Conservation (phyloP, 2,113 vertebrate species). For the Clarias gariepinus region DNA sequence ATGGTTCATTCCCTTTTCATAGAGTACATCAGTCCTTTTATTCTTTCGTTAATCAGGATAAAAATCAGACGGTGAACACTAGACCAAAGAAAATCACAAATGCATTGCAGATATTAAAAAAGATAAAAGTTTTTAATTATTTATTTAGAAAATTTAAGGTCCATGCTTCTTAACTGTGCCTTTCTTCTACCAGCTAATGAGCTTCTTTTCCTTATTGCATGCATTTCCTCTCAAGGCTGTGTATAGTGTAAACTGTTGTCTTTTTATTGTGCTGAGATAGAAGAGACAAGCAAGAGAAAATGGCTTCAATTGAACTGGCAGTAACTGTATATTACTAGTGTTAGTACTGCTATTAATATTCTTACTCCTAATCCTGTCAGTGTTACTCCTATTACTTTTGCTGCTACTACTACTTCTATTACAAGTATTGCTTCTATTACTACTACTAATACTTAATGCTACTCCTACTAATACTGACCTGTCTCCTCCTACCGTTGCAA, state of each 20-base stretch:
- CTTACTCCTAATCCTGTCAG: neutral
- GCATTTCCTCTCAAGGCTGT: neutral
- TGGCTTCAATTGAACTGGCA: neutral
- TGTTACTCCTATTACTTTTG: neutral
- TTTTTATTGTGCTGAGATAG: neutral
- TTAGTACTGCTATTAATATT: neutral
- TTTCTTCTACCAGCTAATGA: neutral
- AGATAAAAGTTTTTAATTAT: too few species aligned
- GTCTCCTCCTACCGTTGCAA: too few species aligned
- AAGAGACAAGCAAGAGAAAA: neutral
- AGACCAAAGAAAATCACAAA: neutral
- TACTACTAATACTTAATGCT: neutral
- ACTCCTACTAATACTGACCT: neutral
- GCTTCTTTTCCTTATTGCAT: neutral
- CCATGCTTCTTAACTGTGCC: neutral
- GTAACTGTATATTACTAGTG: neutral
- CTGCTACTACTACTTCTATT: neutral
- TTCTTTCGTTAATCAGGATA: neutral
- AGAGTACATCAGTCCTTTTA: neutral
- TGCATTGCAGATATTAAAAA: neutral
- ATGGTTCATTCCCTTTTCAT: neutral
- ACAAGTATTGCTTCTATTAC: neutral
- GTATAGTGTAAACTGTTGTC: too few species aligned
- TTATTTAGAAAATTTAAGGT: neutral
- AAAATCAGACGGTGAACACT: neutral